Percentiles rank a stretch among this genome's conserved stretches.
phyloP scores from a whole-genome alignment of 1,140 invertebrate genomes.

The Dryas iulia region DNA sequence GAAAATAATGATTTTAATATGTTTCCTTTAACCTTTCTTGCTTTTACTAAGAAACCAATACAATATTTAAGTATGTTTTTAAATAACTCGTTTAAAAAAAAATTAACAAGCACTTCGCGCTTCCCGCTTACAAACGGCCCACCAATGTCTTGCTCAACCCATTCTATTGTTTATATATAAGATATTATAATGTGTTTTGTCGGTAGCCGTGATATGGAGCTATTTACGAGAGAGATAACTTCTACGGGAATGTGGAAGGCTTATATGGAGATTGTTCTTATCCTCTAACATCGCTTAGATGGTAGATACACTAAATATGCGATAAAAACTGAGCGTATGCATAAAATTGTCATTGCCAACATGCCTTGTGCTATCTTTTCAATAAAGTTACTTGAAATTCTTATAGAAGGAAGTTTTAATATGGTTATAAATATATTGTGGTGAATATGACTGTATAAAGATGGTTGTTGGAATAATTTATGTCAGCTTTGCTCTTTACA shows the following conservation, averaged over 20 bases:
- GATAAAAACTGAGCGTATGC: constrained; percentile 11
- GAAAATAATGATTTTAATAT: too few relatives aligned
- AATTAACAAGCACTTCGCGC: too few relatives aligned
- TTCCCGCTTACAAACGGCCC: constrained; percentile 40
- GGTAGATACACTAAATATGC: constrained; percentile 19
- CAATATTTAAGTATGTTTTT: too few relatives aligned
- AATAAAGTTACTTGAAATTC: neutral
- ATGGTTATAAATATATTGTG: neutral
- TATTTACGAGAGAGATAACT: constrained; percentile 66
- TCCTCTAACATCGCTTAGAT: constrained; percentile 31
- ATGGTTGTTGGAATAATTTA: too few relatives aligned
- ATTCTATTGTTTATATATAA: constrained; percentile 73
- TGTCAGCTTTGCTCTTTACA: too few relatives aligned
- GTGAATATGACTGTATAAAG: neutral
- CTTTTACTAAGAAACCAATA: too few relatives aligned
- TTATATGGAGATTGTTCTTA: constrained; percentile 35
- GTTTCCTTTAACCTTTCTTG: too few relatives aligned
- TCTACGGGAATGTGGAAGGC: constrained; percentile 39
- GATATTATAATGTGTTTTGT: constrained; percentile 77
- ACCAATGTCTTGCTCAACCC: constrained; percentile 44
- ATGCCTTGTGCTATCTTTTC: neutral
- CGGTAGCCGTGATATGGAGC: constrained; percentile 64
- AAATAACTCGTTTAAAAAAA: too few relatives aligned
- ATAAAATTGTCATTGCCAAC: constrained; percentile 12
- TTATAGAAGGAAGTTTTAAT: neutral